Evolutionary conservation across 2,888 invertebrate genomes (phyloP), one percentile per base, ranked within the genome.

Genomic region (Aspidiotus destructor): DNA sequence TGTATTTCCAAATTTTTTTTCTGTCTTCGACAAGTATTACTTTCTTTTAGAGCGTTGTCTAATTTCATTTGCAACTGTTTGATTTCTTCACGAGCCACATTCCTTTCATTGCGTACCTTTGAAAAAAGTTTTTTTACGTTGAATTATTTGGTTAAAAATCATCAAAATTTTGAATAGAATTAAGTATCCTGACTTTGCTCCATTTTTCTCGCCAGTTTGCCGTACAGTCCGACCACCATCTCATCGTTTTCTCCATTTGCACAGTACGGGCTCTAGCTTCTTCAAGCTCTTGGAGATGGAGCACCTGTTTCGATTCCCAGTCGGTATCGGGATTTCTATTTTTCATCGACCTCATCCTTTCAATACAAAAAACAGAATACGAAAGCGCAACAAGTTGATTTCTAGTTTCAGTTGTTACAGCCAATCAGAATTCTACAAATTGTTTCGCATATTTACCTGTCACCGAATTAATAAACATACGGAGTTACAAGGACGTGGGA

Each of bases 171-270:
- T 5, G 6, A n/a, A 28, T 40, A n/a, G 7, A 55, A 55, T 13
- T 28, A 8, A 6, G 13, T 62, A 10, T 15, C 28, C 71, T 55
- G 70, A 78, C 89, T 83, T 95, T 85, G 80, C 90, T 91, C 97
- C 97, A 98, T 76, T 97, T 97, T 76, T 91, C 91, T 48, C 93
- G 81, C 94, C 94, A 94, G 76, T 92, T 92, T 0, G 95, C 92
- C 0, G 97, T 97, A 77, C 98, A 98, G 78, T 97, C 97, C 64
- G 91, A 95, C 97, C 88, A 98, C 97, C 97, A 98, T 70, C 95
- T 82, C 96, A 98, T 97, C 0, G 97, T 98, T 79, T 97, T 97
- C 78, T 98, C 98, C 98, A 98, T 98, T 79, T 98, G 97, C 0
- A 94, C 89, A 15, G 95, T 94, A 71, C 97, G 80, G 6, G 94